Percentiles rank a stretch among this genome's conserved stretches.
Evolutionary conservation across 2,888 invertebrate genomes (phyloP).

Genomic region (Stenichneumon culpator): DNA sequence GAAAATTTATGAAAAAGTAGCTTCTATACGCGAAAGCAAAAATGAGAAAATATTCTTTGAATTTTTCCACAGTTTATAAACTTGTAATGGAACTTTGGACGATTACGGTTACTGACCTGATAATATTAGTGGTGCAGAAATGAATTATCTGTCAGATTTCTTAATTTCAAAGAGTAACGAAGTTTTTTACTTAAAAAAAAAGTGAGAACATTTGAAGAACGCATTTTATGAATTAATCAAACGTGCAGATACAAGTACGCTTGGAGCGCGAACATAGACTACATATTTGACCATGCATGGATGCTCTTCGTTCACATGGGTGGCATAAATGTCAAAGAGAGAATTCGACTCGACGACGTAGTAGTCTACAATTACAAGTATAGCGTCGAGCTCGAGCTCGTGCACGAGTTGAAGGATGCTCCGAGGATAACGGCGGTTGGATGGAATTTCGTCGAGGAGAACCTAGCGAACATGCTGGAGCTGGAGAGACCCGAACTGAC

Average conservation of each 20-base stretch:
- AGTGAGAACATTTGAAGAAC: not conserved
- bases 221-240: constrained; percentile 14
- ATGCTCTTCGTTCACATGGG: constrained; percentile 80
- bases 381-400: constrained; percentile 78
- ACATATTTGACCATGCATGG: constrained; percentile 82
- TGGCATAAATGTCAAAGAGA: constrained; percentile 74
- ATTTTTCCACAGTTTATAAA: not conserved
- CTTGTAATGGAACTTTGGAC: not conserved
- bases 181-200: not conserved
- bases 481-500: constrained; percentile 75
- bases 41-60: too few relatives aligned
- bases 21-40: too few relatives aligned
- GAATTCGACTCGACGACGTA: constrained; percentile 79
- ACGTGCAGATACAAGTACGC: constrained; percentile 79
- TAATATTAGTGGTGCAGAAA: too few relatives aligned
- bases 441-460: constrained; percentile 72
- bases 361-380: constrained; percentile 82
- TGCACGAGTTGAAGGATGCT: constrained; percentile 74
- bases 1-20: too few relatives aligned
- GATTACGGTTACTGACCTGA: not conserved
- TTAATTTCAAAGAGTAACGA: not conserved
- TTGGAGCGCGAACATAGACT: constrained; percentile 80
- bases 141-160: too few relatives aligned
- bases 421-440: constrained; percentile 54
- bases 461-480: constrained; percentile 57